Evolutionary conservation across 2,797 vertebrate species (phyloP), one percentile per base, ranked within the genome.

Genomic region (Glyptemys insculpta): DNA sequence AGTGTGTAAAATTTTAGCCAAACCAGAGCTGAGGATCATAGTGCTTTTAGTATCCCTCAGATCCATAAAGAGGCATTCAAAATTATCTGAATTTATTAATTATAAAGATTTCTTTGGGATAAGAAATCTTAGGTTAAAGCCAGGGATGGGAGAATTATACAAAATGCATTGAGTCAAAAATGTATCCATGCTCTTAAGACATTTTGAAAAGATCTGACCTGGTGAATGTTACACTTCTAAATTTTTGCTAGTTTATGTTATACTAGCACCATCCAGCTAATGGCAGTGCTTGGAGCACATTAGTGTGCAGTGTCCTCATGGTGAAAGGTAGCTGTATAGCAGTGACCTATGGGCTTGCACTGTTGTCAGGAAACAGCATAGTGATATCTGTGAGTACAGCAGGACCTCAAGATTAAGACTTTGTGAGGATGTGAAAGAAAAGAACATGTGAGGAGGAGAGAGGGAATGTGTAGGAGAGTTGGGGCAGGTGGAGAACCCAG

Each of bases 1-100:
- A 88, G 83, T 95, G 72, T 85, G 91, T 93, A 94, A 96, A 96
- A 96, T 95, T 96, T 93, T 95, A 97, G 57, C 37, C 74, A 96
- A 96, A 96, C 72, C 91, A 91, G 92, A 96, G 5, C 88, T 94
- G 94, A 94, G 87, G 85, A 52, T 52, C 81, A 81, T 94, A 94
- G 87, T 90, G 56, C 87, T 44, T 96, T 47, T 50, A 82, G 65
- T 93, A 94, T 95, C 57, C 15, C n/a, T 86, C 76, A 90, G 88
- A 97, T 95, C 89, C 89, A 78, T 81, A 85, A 82, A 92, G 18
- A 12, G 85, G 56, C 78, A 91, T 90, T 87, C 29, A 91, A 85
- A 96, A 93, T 88, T 80, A 93, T 85, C 90, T 84, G 31, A 88
- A 81, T 8, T 53, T 8, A 14, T 85, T 68, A 29, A 47, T 47